A percentile compares a stretch with the other conserved stretches of the same genome.
phyloP scores from a whole-genome alignment of 2,888 invertebrate species.

The Hydriomena furcata region DNA sequence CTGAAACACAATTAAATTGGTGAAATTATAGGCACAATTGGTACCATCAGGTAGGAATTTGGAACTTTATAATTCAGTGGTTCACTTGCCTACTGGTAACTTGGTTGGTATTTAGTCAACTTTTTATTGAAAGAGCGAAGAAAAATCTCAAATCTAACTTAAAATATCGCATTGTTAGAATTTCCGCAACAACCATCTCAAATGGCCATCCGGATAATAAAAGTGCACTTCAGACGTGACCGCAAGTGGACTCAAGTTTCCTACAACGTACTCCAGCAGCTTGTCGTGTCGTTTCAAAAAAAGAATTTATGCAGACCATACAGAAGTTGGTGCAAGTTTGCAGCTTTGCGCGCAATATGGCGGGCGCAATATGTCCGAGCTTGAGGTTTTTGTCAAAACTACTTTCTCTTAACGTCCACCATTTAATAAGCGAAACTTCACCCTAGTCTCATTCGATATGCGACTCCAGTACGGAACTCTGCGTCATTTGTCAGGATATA shows the following conservation, averaged over 20 bases:
- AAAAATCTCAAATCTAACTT: slow-evolving; percentile 3
- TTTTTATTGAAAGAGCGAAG: no score
- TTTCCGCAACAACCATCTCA: slow-evolving; percentile 21
- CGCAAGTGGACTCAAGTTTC: slow-evolving; percentile 48
- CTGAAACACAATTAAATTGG: slow-evolving; percentile 18
- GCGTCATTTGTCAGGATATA: slow-evolving; percentile 61
- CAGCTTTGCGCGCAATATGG: slow-evolving; percentile 62
- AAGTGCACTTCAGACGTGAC: slow-evolving; percentile 51
- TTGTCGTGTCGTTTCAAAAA: slow-evolving; percentile 44
- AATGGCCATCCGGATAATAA: slow-evolving; percentile 50
- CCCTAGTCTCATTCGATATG: slow-evolving; percentile 75
- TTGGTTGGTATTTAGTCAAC: no score
- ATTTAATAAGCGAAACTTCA: slow-evolving; percentile 80
- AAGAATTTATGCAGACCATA: slow-evolving; percentile 64
- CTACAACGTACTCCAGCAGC: slow-evolving; percentile 40
- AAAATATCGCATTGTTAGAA: slow-evolving; percentile 18
- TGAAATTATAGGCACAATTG: neutral
- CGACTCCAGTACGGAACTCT: slow-evolving; percentile 65
- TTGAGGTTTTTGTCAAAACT: slow-evolving; percentile 71
- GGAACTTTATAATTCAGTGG: no score
- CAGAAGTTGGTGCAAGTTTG: slow-evolving; percentile 74
- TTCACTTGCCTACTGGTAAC: no score
- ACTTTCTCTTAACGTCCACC: slow-evolving; percentile 76
- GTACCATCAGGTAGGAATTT: neutral
- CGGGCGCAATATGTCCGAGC: slow-evolving; percentile 73